phyloP scores from a whole-genome alignment of 2,797 vertebrate genomes.

The Babyrousa celebensis region DNA sequence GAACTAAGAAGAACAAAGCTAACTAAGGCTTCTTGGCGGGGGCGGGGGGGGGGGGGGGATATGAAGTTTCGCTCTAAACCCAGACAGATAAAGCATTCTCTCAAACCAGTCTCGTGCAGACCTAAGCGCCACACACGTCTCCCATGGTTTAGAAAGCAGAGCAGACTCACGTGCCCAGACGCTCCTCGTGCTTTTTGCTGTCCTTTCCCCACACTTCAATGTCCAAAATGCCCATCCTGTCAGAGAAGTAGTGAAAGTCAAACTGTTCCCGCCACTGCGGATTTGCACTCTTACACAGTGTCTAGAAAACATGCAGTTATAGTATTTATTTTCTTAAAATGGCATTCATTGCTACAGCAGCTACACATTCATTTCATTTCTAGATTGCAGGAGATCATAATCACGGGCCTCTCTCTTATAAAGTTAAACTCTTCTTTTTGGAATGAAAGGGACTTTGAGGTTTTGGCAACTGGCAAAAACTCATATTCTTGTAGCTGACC shows the following conservation, averaged over 20 bases:
- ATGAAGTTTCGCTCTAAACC: background rate
- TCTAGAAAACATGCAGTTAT: slow-evolving; percentile 95
- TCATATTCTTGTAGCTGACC: background rate
- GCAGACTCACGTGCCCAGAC: slow-evolving; percentile 96
- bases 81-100: background rate
- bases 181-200: slow-evolving; percentile 96
- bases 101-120: background rate
- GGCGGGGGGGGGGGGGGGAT: background rate
- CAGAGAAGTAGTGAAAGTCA: slow-evolving; percentile 98
- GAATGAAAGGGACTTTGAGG: background rate
- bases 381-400: background rate
- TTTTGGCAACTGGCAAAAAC: background rate
- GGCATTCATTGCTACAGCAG: slow-evolving; percentile 84
- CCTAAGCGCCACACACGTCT: rapidly evolving
- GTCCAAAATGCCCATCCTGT: slow-evolving; percentile 96
- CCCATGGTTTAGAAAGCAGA: background rate
- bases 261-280: slow-evolving; percentile 99
- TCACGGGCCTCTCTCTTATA: background rate
- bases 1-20: background rate
- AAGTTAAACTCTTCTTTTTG: background rate
- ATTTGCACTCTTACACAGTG: slow-evolving; percentile 97
- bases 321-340: slow-evolving; percentile 91
- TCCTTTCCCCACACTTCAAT: slow-evolving; percentile 97
- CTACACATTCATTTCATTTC: slow-evolving; percentile 83
- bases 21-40: background rate